phyloP scores from a whole-genome alignment of 2,888 invertebrate genomes.

The Capitulum mitella region DNA sequence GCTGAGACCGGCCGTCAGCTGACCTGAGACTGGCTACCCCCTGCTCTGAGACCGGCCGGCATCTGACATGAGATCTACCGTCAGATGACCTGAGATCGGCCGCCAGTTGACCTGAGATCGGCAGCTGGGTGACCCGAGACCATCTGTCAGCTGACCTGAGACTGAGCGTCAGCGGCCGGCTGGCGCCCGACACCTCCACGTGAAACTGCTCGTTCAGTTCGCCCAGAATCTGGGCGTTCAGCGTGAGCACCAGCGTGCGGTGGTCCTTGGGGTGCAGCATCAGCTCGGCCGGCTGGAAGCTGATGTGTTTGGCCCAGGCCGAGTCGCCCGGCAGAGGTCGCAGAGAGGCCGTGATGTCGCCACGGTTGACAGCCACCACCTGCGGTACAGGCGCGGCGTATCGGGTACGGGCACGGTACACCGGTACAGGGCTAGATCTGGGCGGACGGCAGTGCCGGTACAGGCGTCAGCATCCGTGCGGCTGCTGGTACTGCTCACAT shows the following conservation, averaged over 20 bases:
- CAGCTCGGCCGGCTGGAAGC: not conserved
- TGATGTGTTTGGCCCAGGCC: not conserved
- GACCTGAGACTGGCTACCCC: not conserved
- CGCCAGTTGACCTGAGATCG: not conserved
- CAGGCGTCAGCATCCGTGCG: no score
- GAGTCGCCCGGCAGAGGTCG: not conserved
- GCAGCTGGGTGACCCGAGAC: not conserved
- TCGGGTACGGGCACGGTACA: no score
- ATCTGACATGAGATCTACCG: not conserved
- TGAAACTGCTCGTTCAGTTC: not conserved
- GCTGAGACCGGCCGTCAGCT: not conserved
- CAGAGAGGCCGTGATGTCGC: not conserved
- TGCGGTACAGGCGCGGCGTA: no score
- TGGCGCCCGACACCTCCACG: not conserved
- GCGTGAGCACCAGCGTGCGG: constrained; percentile 10
- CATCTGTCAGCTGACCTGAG: not conserved
- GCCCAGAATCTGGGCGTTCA: constrained; percentile 13
- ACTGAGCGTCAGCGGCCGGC: not conserved
- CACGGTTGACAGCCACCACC: constrained; percentile 14
- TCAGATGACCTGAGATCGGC: not conserved
- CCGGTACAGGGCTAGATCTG: no score
- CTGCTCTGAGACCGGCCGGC: no score
- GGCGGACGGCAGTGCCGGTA: no score
- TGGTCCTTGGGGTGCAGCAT: constrained; percentile 19
- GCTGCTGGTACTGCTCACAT: no score